These are phyloP conservation scores for Ia io DNA, from an alignment of 2,113 vertebrate genomes.

Conservation along the genomic window DNA sequence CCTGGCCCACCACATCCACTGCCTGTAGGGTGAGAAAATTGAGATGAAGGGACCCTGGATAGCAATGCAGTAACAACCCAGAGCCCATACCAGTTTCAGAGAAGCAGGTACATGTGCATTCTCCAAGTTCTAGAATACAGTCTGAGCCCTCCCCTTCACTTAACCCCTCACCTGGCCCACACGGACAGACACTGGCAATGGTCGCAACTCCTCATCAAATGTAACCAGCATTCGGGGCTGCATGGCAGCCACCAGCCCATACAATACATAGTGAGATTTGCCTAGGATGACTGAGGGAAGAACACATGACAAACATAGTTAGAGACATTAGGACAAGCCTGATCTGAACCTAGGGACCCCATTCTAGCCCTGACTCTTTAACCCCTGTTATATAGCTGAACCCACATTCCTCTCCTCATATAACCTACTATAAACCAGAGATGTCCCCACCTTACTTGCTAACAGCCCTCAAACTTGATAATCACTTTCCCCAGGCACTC, in stretches of 20 bases:
- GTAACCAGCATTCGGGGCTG: constrained; percentile 99
- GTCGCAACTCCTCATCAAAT: constrained; percentile 95
- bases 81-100: background rate
- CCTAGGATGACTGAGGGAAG: constrained; percentile 90
- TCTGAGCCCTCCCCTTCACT: background rate
- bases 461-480: background rate
- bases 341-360: background rate
- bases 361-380: background rate
- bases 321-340: background rate
- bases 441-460: background rate
- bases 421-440: background rate
- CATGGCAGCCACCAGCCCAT: constrained; percentile 97
- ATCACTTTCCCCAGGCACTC: background rate
- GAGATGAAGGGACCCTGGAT: background rate
- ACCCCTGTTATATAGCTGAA: background rate
- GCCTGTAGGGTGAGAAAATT: constrained; percentile 82
- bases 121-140: background rate
- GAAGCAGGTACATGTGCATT: background rate
- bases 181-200: constrained; percentile 94
- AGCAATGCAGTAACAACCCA: background rate
- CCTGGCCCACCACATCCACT: constrained; percentile 98
- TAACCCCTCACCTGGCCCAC: constrained; percentile 93
- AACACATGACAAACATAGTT: constrained; percentile 58
- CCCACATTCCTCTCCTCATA: background rate
- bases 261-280: constrained; percentile 97